Conservation (phyloP, 2,888 invertebrate species). For the Aphodius sticticus region DNA sequence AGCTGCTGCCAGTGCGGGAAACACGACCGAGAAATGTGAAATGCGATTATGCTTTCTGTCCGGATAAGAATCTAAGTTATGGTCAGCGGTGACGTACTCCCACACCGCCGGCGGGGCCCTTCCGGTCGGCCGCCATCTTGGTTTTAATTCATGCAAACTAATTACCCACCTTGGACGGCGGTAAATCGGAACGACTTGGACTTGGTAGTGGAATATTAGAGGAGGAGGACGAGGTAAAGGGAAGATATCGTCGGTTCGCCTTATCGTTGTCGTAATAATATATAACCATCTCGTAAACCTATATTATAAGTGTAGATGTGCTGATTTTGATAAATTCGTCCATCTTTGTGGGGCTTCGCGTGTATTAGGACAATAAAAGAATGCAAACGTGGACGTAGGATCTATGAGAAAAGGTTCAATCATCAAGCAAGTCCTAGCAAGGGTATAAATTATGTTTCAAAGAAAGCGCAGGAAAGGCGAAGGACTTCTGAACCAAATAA, state of each 20-base stretch:
- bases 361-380: neutral
- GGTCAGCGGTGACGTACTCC: constrained; percentile 45
- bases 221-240: neutral
- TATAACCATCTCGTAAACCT: neutral
- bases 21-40: constrained; percentile 21
- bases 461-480: too few species aligned
- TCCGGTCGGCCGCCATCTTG: constrained; percentile 59
- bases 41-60: constrained; percentile 29
- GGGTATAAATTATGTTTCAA: too few species aligned
- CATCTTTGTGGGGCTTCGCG: neutral
- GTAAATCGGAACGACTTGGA: neutral
- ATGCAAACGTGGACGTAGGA: neutral
- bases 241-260: neutral
- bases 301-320: constrained; percentile 4
- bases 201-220: neutral
- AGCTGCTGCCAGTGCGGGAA: neutral
- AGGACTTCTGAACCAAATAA: too few species aligned
- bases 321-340: constrained; percentile 18
- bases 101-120: constrained; percentile 51
- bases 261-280: neutral
- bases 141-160: constrained; percentile 51
- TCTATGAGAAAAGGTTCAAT: neutral
- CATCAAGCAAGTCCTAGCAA: too few species aligned
- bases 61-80: constrained; percentile 59
- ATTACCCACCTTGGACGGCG: constrained; percentile 11